These are phyloP conservation scores for Eciton burchellii DNA, from an alignment of 1,140 invertebrate genomes.

Conservation along the genomic window DNA sequence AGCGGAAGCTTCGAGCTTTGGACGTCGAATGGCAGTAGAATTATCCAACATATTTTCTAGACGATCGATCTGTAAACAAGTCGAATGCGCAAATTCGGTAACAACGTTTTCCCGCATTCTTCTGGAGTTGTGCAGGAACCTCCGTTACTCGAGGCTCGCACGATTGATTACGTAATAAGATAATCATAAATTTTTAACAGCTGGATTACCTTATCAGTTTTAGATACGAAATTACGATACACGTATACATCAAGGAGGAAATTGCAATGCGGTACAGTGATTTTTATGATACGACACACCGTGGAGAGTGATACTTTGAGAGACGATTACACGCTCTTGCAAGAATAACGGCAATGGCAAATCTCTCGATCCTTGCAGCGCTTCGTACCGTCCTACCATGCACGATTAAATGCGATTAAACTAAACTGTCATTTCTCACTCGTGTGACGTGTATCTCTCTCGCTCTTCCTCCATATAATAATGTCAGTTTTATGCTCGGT, in stretches of 20 bases:
- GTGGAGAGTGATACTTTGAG: not conserved
- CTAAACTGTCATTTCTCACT: constrained; percentile 65
- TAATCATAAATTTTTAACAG: not conserved
- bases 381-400: constrained; percentile 32
- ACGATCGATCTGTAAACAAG: constrained; percentile 78
- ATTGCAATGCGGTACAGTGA: constrained; percentile 16
- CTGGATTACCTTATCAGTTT: constrained; percentile 65
- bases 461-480: too few relatives aligned
- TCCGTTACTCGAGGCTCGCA: constrained; percentile 8
- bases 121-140: not conserved
- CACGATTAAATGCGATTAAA: too few relatives aligned
- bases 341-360: constrained; percentile 12
- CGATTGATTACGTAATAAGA: not conserved
- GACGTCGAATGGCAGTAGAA: constrained; percentile 79
- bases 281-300: constrained; percentile 51
- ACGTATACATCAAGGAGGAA: constrained; percentile 34
- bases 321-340: constrained; percentile 16
- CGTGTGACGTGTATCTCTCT: constrained; percentile 34
- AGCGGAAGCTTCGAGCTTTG: constrained; percentile 77
- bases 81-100: not conserved
- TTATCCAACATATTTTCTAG: constrained; percentile 78
- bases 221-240: constrained; percentile 32
- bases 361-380: constrained; percentile 5
- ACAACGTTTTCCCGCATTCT: not conserved
- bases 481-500: too few relatives aligned